phyloP scores from a whole-genome alignment of 1,140 invertebrate species.

The Drosophila willistoni region DNA sequence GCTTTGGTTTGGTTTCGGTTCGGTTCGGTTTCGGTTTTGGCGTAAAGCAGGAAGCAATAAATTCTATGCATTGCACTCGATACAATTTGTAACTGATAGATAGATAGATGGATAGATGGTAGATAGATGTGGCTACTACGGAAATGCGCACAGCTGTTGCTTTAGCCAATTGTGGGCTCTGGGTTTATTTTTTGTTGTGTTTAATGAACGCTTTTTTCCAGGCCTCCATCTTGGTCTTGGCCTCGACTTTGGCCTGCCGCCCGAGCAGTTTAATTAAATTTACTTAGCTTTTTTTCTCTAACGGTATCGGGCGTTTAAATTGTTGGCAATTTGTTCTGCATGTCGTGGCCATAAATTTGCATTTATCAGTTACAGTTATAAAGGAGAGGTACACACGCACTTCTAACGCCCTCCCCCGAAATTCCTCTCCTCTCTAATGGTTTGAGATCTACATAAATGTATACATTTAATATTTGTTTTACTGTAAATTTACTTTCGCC shows the following conservation, averaged over 20 bases:
- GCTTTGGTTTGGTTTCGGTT: constrained; percentile 1
- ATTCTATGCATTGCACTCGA: constrained; percentile 78
- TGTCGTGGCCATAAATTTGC: constrained; percentile 63
- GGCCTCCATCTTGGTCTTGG: not conserved
- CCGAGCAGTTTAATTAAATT: constrained; percentile 62
- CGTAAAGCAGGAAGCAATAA: constrained; percentile 77
- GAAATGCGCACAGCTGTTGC: constrained; percentile 59
- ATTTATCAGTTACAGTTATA: constrained; percentile 74
- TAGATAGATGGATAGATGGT: constrained; percentile 32
- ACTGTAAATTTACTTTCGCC: constrained; percentile 59
- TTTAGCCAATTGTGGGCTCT: constrained; percentile 28
- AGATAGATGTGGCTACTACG: constrained; percentile 55
- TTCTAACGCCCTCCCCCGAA: not conserved
- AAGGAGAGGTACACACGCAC: constrained; percentile 40
- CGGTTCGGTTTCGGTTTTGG: constrained; percentile 37
- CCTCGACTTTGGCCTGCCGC: constrained; percentile 14
- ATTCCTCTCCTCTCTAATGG: not conserved
- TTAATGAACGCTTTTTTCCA: constrained; percentile 61
- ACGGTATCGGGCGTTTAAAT: constrained; percentile 67
- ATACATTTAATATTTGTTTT: constrained; percentile 12
- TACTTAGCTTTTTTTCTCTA: constrained; percentile 34
- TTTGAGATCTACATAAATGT: not conserved
- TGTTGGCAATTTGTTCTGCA: constrained; percentile 73
- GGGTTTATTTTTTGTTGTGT: not conserved
- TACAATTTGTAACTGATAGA: constrained; percentile 77